Evolutionary conservation across 2,888 invertebrate genomes (phyloP), one percentile per base, ranked within the genome.

Genomic region (Ametastegia equiseti): DNA sequence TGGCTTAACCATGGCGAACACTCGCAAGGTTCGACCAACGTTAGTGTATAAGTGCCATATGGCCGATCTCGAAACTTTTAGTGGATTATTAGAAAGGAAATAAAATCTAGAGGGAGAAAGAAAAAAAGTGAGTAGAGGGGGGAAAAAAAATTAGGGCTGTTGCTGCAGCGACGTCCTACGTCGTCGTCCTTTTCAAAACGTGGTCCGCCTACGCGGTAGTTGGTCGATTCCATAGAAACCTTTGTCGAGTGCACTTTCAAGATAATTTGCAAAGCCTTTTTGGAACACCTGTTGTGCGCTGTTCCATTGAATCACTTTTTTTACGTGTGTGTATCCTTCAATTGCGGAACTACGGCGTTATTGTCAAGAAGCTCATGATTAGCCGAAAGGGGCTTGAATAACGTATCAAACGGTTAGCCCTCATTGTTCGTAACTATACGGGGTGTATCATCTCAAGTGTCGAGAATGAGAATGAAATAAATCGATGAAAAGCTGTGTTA

Each of bases 11-110:
- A 6, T 5, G 15, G 19, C 54, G n/a, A n/a, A n/a, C n/a, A n/a
- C 33, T 33, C 15, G 33, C 63, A 33, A n/a, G 30, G 63, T 36
- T n/a, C 30, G 27, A 11, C 33, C 50, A 9, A 75, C 23, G 50
- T 75, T 75, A 15, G 11, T 54, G 7, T 19, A n/a, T 30, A 45
- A 71, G 71, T 71, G 83, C 86, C 86, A 86, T 86, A 86, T 86
- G 86, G 86, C 82, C 82, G 83, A 83, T 67, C 84, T 84, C 84
- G 63, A 84, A 83, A 84, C 82, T 86, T 86, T 86, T 84, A 85
- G 84, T 84, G 86, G 85, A 85, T 85, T 84, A 86, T 86, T 84
- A 83, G 83, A 60, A 81, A 81, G 36, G 57, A 50, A 71, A 57
- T 50, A 36, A 19, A 50, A 71, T 36, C 3, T 11, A 54, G 71